Conservation (phyloP, 64 coral and sea anemone genomes). For the Porites lutea region DNA sequence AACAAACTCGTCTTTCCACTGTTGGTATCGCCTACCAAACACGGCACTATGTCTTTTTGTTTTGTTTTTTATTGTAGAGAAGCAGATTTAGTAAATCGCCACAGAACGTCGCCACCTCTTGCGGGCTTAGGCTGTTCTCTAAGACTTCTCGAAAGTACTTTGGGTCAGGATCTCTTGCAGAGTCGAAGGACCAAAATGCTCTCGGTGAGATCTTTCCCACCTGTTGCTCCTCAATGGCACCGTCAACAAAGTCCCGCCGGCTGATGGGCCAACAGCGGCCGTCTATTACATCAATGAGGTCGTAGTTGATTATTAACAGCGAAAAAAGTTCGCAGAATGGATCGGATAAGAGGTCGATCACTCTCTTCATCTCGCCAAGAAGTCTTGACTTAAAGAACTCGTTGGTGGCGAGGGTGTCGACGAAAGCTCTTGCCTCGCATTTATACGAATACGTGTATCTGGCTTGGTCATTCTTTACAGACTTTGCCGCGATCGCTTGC, state of each 20-base stretch:
- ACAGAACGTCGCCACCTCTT: background rate
- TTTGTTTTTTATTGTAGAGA: background rate
- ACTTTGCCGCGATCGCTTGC: background rate
- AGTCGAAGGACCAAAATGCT: background rate
- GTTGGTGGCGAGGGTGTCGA: slow-evolving; percentile 58
- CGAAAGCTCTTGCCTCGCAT: slow-evolving; percentile 59
- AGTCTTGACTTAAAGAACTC: slow-evolving; percentile 6
- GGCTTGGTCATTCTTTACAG: background rate
- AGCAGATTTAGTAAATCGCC: background rate
- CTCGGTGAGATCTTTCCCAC: background rate
- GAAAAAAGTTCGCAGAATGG: slow-evolving; percentile 34
- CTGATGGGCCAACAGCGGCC: background rate
- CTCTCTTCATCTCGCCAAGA: slow-evolving; percentile 2
- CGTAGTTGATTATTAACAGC: slow-evolving; percentile 22
- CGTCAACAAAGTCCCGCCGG: background rate
- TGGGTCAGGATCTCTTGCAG: background rate
- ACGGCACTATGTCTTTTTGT: slow-evolving; percentile 4
- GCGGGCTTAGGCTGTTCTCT: background rate
- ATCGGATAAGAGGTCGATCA: background rate
- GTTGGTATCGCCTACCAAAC: background rate
- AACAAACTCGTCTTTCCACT: background rate
- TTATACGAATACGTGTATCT: slow-evolving; percentile 10
- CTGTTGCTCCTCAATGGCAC: background rate
- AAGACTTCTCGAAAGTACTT: background rate
- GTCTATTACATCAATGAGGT: slow-evolving; percentile 23